These are phyloP conservation scores for Alligator mississippiensis DNA, from an alignment of 2,113 vertebrate genomes.

Conservation along the genomic window DNA sequence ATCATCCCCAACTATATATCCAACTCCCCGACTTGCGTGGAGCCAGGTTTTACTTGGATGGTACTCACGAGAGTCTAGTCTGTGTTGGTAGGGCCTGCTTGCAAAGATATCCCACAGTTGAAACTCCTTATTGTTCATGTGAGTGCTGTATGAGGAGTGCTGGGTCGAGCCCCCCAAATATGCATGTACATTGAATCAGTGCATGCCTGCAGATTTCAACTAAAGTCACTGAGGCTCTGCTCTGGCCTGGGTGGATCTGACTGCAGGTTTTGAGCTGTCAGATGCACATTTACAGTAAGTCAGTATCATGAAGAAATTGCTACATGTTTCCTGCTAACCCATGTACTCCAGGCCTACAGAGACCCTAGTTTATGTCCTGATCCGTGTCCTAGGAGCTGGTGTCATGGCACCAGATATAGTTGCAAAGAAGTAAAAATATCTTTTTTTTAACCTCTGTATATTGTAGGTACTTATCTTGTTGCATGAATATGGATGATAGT, in stretches of 20 bases:
- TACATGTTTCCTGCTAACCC: conserved; percentile 14
- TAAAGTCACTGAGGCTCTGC: background rate
- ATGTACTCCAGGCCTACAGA: background rate
- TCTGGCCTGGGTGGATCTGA: background rate
- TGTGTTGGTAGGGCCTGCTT: background rate
- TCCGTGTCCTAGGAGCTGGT: conserved; percentile 57
- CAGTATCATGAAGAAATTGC: background rate
- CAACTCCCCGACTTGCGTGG: background rate
- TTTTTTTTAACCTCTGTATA: conserved; percentile 67
- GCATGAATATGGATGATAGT: conserved; percentile 77
- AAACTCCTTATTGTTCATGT: background rate
- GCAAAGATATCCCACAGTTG: background rate
- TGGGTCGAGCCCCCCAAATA: background rate
- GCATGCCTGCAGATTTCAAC: accelerated
- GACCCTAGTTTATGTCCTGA: conserved; percentile 50
- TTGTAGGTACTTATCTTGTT: conserved; percentile 68
- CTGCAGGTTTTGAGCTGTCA: background rate
- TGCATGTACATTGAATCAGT: background rate
- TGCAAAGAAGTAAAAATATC: conserved; percentile 60
- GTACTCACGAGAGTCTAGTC: background rate
- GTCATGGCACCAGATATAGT: conserved; percentile 48
- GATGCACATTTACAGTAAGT: background rate
- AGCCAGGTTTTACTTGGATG: background rate
- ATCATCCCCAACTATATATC: too few species aligned
- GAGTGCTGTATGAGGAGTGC: background rate